phyloP scores from a whole-genome alignment of 2,797 vertebrate species.

The Nyctibius grandis region DNA sequence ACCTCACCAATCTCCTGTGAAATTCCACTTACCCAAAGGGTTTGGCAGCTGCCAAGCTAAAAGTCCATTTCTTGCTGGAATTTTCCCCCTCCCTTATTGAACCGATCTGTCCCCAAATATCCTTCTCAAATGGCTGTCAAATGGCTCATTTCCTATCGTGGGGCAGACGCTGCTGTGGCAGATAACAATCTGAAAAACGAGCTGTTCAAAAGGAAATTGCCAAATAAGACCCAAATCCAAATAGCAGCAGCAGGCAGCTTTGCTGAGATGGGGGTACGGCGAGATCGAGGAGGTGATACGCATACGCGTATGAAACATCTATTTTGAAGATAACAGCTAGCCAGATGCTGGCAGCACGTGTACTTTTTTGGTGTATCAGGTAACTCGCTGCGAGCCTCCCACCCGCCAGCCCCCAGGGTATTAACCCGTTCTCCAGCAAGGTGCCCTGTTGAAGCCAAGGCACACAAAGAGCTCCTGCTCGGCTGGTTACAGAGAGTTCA shows the following conservation, averaged over 20 bases:
- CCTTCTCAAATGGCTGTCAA: background rate
- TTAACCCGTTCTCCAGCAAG: background rate
- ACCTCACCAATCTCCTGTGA: background rate
- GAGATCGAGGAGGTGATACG: background rate
- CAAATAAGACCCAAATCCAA: slow-evolving; percentile 37
- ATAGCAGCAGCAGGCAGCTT: background rate
- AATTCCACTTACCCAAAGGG: background rate
- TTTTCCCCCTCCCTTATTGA: background rate
- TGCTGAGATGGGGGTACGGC: background rate
- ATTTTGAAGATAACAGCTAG: background rate
- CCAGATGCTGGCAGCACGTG: background rate
- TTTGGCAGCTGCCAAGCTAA: background rate
- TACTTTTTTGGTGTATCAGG: background rate
- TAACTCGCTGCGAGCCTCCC: background rate
- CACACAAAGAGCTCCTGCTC: background rate
- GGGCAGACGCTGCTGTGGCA: background rate
- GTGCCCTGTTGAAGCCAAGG: background rate
- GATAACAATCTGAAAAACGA: slow-evolving; percentile 59
- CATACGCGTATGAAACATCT: background rate
- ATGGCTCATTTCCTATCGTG: slow-evolving; percentile 18
- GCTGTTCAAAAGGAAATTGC: slow-evolving; percentile 38
- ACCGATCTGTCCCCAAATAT: background rate
- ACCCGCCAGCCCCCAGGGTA: background rate
- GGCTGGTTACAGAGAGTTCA: fast-evolving
- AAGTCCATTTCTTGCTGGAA: background rate